Percentiles rank a stretch among this genome's conserved stretches.
phyloP scores from a whole-genome alignment of 1,140 invertebrate genomes.

The Solenopsis invicta region DNA sequence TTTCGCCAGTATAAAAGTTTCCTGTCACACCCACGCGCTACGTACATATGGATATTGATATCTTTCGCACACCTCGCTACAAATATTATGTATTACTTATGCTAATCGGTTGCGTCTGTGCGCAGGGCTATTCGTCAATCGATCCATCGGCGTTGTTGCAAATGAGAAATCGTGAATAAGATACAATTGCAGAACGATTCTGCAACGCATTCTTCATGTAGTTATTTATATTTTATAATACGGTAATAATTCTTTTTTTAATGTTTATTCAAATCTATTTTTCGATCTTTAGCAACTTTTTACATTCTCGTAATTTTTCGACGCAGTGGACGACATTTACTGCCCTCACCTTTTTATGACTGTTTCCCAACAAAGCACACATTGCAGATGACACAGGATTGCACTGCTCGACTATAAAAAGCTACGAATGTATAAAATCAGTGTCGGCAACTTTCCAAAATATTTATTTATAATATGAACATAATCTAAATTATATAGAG shows the following conservation, averaged over 20 bases:
- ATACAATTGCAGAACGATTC: neutral
- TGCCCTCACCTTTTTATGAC: neutral
- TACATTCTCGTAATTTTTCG: neutral
- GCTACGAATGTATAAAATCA: too few relatives aligned
- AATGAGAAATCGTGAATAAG: neutral
- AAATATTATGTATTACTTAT: conserved; percentile 23
- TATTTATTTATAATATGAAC: too few relatives aligned
- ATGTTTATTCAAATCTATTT: neutral
- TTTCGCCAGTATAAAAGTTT: conserved; percentile 42
- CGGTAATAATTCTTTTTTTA: neutral
- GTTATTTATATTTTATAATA: neutral
- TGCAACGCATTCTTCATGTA: neutral
- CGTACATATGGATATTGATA: conserved; percentile 34
- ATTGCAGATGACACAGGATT: too few relatives aligned
- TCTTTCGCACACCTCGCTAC: conserved; percentile 9
- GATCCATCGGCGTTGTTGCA: neutral
- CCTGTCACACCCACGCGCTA: conserved; percentile 45
- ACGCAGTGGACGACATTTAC: neutral
- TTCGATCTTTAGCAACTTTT: neutral
- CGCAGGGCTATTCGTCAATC: neutral
- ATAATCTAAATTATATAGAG: too few relatives aligned
- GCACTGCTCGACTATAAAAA: too few relatives aligned
- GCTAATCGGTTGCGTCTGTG: conserved; percentile 17
- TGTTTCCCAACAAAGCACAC: too few relatives aligned
- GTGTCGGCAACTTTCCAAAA: too few relatives aligned